phyloP scores from a whole-genome alignment of 2,888 invertebrate genomes.

The Eucera pruinosa region DNA sequence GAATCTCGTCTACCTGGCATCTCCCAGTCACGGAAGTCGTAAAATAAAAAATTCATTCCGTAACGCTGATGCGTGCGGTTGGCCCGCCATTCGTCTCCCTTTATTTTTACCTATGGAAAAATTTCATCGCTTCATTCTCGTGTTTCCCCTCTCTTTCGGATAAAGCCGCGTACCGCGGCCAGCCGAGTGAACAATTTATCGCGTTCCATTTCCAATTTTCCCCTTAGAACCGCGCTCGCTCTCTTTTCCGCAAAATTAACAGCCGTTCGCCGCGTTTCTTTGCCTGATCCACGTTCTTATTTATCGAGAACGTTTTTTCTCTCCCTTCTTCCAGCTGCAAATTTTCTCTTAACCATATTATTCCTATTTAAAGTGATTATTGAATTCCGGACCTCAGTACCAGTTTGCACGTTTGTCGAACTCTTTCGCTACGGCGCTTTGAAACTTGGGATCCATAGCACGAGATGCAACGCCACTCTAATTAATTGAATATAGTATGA shows the following conservation, averaged over 20 bases:
- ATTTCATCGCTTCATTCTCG: slow-evolving; percentile 32
- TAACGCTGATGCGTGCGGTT: slow-evolving; percentile 36
- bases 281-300: slow-evolving; percentile 13
- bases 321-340: not conserved
- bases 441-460: too few relatives aligned
- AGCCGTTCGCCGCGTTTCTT: slow-evolving; percentile 16
- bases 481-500: too few relatives aligned
- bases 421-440: too few relatives aligned
- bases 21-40: slow-evolving; percentile 41
- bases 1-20: slow-evolving; percentile 10
- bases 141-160: not conserved
- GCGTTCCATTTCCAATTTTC: slow-evolving; percentile 54
- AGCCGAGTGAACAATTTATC: slow-evolving; percentile 51
- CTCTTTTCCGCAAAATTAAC: slow-evolving; percentile 31
- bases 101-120: slow-evolving; percentile 44
- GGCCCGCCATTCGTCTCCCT: slow-evolving; percentile 47
- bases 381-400: too few relatives aligned
- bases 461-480: too few relatives aligned
- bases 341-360: not conserved
- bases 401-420: too few relatives aligned
- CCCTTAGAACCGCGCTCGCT: not conserved
- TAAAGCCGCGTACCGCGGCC: too few relatives aligned
- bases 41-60: slow-evolving; percentile 59
- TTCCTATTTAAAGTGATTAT: too few relatives aligned
- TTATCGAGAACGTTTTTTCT: slow-evolving; percentile 22